Evolutionary conservation across 2,888 invertebrate genomes (phyloP).

Genomic region (Tortrix viridana): DNA sequence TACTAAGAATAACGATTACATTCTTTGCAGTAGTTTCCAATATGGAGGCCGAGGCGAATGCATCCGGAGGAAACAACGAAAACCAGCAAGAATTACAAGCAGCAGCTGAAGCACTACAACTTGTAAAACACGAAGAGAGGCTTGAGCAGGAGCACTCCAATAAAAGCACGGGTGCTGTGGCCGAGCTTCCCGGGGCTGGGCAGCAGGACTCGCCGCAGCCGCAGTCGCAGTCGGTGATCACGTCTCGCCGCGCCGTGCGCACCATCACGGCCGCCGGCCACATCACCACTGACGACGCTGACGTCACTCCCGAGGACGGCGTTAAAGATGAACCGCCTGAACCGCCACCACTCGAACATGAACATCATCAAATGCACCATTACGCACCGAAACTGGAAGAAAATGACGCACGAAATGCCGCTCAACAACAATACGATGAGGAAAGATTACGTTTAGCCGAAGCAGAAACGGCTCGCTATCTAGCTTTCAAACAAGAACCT

Average conservation of each 20-base stretch:
- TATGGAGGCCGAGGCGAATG: conserved; percentile 33
- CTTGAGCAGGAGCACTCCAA: conserved; percentile 42
- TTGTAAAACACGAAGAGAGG: conserved; percentile 70
- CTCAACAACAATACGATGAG: conserved; percentile 64
- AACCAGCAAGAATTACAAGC: conserved; percentile 54
- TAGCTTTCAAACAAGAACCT: conserved; percentile 71
- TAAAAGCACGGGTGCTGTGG: conserved; percentile 51
- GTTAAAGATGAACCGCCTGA: conserved; percentile 75
- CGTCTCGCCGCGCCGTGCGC: conserved; percentile 81
- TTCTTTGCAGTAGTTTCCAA: conserved; percentile 31
- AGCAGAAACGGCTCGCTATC: conserved; percentile 70
- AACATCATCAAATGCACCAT: conserved; percentile 53
- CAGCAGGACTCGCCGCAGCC: conserved; percentile 59
- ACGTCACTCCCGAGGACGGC: conserved; percentile 59
- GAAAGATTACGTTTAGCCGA: conserved; percentile 67
- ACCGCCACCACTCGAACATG: conserved; percentile 51
- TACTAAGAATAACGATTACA: conserved; percentile 26
- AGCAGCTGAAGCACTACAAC: conserved; percentile 67
- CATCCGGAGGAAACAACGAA: conserved; percentile 17
- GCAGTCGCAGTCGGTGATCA: conserved; percentile 80
- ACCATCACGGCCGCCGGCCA: conserved; percentile 86
- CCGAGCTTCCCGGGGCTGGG: conserved; percentile 70
- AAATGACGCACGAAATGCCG: conserved; percentile 48
- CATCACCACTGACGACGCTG: conserved; percentile 70
- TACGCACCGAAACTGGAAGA: conserved; percentile 60